Percentiles rank a stretch among this genome's conserved stretches.
Evolutionary conservation across 2,888 invertebrate genomes (phyloP).

Genomic region (Melitaea athalia): DNA sequence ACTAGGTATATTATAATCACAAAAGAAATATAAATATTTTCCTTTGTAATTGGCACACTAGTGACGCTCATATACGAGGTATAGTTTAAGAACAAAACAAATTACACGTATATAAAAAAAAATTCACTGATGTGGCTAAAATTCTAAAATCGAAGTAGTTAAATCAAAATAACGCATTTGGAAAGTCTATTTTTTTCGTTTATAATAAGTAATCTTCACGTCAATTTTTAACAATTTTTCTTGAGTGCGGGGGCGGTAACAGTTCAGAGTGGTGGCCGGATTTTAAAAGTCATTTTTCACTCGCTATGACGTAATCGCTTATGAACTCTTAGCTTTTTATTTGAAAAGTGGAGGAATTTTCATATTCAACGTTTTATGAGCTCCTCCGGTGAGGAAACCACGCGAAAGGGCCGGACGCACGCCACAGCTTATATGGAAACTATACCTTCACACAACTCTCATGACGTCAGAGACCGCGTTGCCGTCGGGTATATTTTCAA

Average conservation of each 20-base stretch:
- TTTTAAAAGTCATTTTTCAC: slow-evolving; percentile 74
- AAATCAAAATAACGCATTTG: background rate
- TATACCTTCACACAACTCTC: too few relatives aligned
- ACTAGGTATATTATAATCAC: too few relatives aligned
- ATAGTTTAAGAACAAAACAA: too few relatives aligned
- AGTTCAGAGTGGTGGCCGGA: slow-evolving; percentile 55
- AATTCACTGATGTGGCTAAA: too few relatives aligned
- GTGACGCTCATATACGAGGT: background rate
- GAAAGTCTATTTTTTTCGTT: slow-evolving; percentile 31
- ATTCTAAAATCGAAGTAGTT: too few relatives aligned
- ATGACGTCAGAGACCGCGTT: too few relatives aligned
- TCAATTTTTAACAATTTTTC: slow-evolving; percentile 71
- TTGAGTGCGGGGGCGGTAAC: slow-evolving; percentile 54
- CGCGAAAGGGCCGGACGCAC: slow-evolving; percentile 30
- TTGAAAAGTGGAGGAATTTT: slow-evolving; percentile 67
- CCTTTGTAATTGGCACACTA: background rate
- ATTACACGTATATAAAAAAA: too few relatives aligned
- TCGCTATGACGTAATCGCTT: slow-evolving; percentile 75
- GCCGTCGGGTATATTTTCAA: too few relatives aligned
- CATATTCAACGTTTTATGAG: slow-evolving; percentile 68
- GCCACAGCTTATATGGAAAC: too few relatives aligned
- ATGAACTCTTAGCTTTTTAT: slow-evolving; percentile 73
- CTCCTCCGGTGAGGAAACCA: slow-evolving; percentile 38
- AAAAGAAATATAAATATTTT: background rate
- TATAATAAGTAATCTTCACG: slow-evolving; percentile 53